Evolutionary conservation across 2,888 invertebrate genomes (phyloP), one percentile per base, ranked within the genome.

Genomic region (Eristalis intricaria): DNA sequence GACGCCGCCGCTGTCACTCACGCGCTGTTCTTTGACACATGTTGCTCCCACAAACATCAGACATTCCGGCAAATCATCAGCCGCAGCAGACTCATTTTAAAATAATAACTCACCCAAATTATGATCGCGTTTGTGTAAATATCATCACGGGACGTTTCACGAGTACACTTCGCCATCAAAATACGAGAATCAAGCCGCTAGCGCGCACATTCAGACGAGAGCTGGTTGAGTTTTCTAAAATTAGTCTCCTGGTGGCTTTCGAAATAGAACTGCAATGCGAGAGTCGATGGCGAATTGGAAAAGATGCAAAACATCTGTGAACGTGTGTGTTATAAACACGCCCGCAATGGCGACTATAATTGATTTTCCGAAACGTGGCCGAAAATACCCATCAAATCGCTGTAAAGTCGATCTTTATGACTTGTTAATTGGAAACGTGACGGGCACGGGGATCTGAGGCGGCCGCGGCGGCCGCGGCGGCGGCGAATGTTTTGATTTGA

Each of bases 361-460:
- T 50, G 50, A 50, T n/a, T 50, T 19, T 38, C n/a, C 19, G 19
- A 65, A 65, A 65, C 32, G 38, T 65, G n/a, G n/a, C 35, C 64
- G 38, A 65, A 35, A 65, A 65, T 38, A 65, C 22, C 2, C 38
- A 65, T 38, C 64, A 19, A 35, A 38, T 65, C 35, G 73, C 50
- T 74, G 61, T 61, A 68, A 75, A 81, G 22, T 65, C 22, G 60
- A 71, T 66, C 83, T 86, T 86, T 86, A 86, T 83, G 78, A 83
- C 19, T 75, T 86, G 86, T 83, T 86, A 86, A 86, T 86, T 78
- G 74, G 32, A 70, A 81, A 75, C 58, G 38, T 63, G 56, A 69
- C 29, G 29, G n/a, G 32, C 56, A 23, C 23, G 15, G 63, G 38
- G 26, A 23, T 7, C 4, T 35, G 11, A 11, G 58, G 50, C n/a